Evolutionary conservation across 2,797 vertebrate species (phyloP).

Genomic region (Chromis chromis): DNA sequence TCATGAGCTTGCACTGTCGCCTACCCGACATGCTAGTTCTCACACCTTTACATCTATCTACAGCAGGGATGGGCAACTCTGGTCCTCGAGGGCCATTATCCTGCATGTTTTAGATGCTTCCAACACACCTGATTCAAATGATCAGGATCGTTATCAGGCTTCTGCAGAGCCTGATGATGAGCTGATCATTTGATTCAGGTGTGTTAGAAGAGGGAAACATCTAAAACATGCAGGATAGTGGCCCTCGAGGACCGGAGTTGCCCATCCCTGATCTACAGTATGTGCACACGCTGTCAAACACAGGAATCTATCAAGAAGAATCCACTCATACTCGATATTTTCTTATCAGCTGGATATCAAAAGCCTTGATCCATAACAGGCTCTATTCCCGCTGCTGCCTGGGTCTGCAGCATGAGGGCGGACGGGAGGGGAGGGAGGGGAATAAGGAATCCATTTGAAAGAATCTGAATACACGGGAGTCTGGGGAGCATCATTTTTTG

Average conservation of each 20-base stretch:
- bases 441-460: slow-evolving; percentile 67
- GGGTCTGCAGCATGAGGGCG: slow-evolving; percentile 14
- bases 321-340: slow-evolving; percentile 14
- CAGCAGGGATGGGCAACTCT: no score
- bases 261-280: no score
- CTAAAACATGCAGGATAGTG: no score
- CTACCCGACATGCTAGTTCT: background rate
- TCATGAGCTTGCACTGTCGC: slow-evolving; percentile 10
- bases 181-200: no score
- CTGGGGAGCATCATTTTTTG: slow-evolving; percentile 78
- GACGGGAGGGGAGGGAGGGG: background rate
- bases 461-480: slow-evolving; percentile 71
- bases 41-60: slow-evolving; percentile 1
- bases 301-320: background rate
- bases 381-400: slow-evolving; percentile 9
- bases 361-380: slow-evolving; percentile 49
- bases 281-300: background rate
- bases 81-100: no score
- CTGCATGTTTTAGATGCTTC: no score
- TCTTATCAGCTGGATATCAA: slow-evolving; percentile 45
- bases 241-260: no score
- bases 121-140: no score
- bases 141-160: no score
- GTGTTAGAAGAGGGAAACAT: no score
- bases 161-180: no score